Evolutionary conservation across 2,888 invertebrate species (phyloP), one percentile per base, ranked within the genome.

Genomic region (Harpagoxenus sublaevis): DNA sequence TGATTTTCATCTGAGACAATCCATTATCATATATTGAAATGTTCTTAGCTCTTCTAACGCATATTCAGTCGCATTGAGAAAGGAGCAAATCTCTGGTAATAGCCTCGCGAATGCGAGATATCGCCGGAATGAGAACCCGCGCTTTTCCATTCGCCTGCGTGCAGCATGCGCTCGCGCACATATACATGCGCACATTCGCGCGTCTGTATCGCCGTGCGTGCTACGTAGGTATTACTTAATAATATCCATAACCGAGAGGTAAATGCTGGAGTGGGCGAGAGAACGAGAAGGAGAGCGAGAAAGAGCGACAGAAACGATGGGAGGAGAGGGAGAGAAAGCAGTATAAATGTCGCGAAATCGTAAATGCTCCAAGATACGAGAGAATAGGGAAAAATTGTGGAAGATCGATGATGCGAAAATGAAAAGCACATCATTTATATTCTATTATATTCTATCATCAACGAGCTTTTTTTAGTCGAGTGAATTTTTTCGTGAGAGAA

Each of bases 191-290:
- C 62, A 84, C 84, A 73, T 1, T 42, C 73, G 31, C 71, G 48
- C 51, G 48, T 62, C 45, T 82, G 71, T 83, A 86, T 84, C 82
- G 62, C 79, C 75, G 84, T 83, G 84, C 84, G 83, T 89, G 87
- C 84, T 87, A 65, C 62, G 88, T 90, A 90, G 89, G 91, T 92
- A 93, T 94, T 94, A 93, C 93, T 93, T 93, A 94, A 94, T 94
- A 93, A 93, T 94, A 94, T 94, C 92, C 93, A 93, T 93, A 94
- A 93, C 92, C 89, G 91, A 88, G 88, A 86, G 90, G 90, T 89
- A 90, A 87, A 86, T 84, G 88, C 84, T 83, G 88, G 86, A 84
- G 87, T 87, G 84, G 84, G 89, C 87, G 88, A 73, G 87, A 88
- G 74, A 85, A 84, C 85, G 84, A 71, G 83, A 82, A 85, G 74